Evolutionary conservation across 2,113 vertebrate genomes (phyloP), one percentile per base, ranked within the genome.

Genomic region (Labeo rohita): DNA sequence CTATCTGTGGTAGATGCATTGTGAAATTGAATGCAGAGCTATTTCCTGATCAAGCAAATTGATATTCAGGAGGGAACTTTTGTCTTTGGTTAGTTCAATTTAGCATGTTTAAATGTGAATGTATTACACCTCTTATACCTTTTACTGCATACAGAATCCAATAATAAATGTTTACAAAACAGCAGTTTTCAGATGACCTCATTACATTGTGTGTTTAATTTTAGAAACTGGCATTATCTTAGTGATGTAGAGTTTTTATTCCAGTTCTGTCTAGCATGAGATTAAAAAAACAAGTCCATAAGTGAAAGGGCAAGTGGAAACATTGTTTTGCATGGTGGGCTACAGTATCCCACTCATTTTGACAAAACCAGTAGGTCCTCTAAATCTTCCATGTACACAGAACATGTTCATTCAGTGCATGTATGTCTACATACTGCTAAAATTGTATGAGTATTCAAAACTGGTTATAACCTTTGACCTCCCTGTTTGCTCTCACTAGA

Each of bases 401-500:
- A 72, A 74, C 23, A 49, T 28, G 11, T n/a, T 23, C 43, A 74
- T 45, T 13, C 45, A 74, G 43, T 74, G 11, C 10, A n/a, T 0
- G 10, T 47, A n/a, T 1, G 16, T n/a, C 9, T 23, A 74, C 36
- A 18, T 70, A 28, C n/a, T 59, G 28, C 39, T 8, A 34, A 36
- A 77, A 36, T 36, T 65, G 6, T 39, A 13, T 49, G 6, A 23
- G 72, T 47, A 45, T 52, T 45, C 36, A 8, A 39, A 36, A 52
- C 15, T 75, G 12, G 18, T 61, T 43, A 5, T 63, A 15, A 70
- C 3, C 8, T 49, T 84, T 36, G 43, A 39, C 16, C 63, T 83
- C 65, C 18, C 11, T 54, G 0, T 63, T 83, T 65, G 3, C 36
- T 74, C 45, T 54, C 18, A 50, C 54, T 28, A 97, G 98, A n/a